These are phyloP conservation scores for Candidula unifasciata DNA, from an alignment of 2,888 invertebrate species.

Conservation along the genomic window DNA sequence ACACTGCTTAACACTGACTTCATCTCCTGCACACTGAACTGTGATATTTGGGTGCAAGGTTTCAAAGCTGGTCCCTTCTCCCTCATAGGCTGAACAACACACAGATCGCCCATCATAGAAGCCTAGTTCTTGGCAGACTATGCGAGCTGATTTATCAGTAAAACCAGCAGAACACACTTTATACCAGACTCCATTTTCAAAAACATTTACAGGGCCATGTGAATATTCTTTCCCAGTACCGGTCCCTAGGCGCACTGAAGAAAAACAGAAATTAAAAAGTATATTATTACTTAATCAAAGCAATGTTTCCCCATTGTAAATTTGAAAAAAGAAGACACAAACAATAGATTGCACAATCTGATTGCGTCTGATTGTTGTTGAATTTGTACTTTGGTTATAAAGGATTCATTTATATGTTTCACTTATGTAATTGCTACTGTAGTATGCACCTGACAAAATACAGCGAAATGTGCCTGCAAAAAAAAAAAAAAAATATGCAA, in stretches of 20 bases:
- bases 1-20: conserved; percentile 63
- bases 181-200: conserved; percentile 63
- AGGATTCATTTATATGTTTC: too few relatives aligned
- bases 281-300: too few relatives aligned
- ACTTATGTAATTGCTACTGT: too few relatives aligned
- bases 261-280: background rate
- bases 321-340: too few relatives aligned
- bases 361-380: too few relatives aligned
- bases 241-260: conserved; percentile 66
- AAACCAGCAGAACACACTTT: conserved; percentile 70
- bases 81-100: conserved; percentile 69
- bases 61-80: conserved; percentile 44
- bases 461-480: too few relatives aligned
- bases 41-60: conserved; percentile 67
- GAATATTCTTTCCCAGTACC: conserved; percentile 55
- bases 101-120: conserved; percentile 66
- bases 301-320: too few relatives aligned
- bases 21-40: conserved; percentile 78
- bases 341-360: too few relatives aligned
- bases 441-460: too few relatives aligned
- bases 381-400: too few relatives aligned
- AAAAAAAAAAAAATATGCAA: too few relatives aligned
- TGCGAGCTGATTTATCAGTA: conserved; percentile 65
- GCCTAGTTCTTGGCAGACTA: conserved; percentile 68
- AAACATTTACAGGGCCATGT: conserved; percentile 67